Percentiles rank a stretch among this genome's conserved stretches.
Conservation (phyloP, 2,113 vertebrate species). For the Garra rufa region DNA sequence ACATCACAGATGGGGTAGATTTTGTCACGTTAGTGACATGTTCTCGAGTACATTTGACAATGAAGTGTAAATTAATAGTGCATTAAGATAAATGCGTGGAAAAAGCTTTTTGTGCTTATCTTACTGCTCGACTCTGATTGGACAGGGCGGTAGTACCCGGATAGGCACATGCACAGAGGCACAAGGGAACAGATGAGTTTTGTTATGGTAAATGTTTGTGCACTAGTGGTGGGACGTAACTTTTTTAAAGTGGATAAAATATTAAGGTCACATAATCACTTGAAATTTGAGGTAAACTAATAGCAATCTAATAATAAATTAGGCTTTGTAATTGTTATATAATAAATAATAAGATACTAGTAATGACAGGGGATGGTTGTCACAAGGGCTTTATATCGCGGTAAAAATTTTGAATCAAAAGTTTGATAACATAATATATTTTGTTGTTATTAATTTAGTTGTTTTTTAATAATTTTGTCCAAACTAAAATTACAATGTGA, state of each 20-base stretch:
- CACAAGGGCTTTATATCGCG: neutral
- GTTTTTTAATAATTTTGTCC: neutral
- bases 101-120: neutral
- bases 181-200: slow-evolving; percentile 20
- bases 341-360: neutral
- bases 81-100: neutral
- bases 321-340: slow-evolving; percentile 1
- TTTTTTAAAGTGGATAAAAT: neutral
- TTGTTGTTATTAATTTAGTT: too few species aligned
- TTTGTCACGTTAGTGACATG: neutral
- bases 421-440: neutral
- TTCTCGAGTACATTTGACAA: neutral
- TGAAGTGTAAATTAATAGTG: neutral
- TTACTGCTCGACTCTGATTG: slow-evolving; percentile 35
- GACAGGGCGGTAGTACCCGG: slow-evolving; percentile 62
- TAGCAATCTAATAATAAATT: neutral
- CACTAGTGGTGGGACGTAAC: neutral
- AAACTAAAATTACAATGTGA: neutral
- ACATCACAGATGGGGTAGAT: neutral
- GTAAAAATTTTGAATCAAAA: neutral
- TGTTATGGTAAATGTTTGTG: neutral
- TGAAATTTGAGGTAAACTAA: neutral
- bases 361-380: neutral
- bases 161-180: slow-evolving; percentile 68
- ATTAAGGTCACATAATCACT: neutral